Evolutionary conservation across 2,797 vertebrate species (phyloP).

Genomic region (Platyrinchus mystaceus): DNA sequence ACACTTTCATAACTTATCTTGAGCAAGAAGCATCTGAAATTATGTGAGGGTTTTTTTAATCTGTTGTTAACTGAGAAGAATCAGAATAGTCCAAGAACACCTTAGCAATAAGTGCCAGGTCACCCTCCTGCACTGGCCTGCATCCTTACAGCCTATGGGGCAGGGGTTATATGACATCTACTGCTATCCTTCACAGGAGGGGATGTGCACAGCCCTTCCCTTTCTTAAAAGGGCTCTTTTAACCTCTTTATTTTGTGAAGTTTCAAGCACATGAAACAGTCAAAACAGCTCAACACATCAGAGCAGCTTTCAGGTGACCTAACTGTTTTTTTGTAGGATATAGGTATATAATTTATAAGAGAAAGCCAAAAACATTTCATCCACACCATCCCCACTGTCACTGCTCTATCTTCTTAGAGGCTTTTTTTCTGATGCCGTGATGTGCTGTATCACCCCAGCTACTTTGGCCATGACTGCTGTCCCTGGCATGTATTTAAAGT

Average conservation of each 20-base stretch:
- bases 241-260: neutral
- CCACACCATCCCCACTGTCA: neutral
- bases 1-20: neutral
- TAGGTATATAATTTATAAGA: neutral
- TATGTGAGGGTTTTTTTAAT: neutral
- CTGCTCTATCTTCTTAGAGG: neutral
- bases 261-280: neutral
- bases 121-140: neutral
- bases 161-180: neutral
- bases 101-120: neutral
- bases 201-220: accelerated
- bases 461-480: neutral
- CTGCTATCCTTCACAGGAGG: neutral
- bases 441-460: neutral
- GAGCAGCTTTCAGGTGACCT: neutral
- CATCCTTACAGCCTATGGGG: accelerated
- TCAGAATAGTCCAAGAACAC: neutral
- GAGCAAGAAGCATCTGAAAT: neutral
- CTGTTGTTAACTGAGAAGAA: neutral
- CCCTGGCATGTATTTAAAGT: neutral
- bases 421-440: neutral
- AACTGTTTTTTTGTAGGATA: neutral
- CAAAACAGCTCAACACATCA: accelerated
- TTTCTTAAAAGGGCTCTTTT: neutral
- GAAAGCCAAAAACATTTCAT: neutral